phyloP scores from a whole-genome alignment of 2,797 vertebrate genomes.

The Mormyrops attenuatus region DNA sequence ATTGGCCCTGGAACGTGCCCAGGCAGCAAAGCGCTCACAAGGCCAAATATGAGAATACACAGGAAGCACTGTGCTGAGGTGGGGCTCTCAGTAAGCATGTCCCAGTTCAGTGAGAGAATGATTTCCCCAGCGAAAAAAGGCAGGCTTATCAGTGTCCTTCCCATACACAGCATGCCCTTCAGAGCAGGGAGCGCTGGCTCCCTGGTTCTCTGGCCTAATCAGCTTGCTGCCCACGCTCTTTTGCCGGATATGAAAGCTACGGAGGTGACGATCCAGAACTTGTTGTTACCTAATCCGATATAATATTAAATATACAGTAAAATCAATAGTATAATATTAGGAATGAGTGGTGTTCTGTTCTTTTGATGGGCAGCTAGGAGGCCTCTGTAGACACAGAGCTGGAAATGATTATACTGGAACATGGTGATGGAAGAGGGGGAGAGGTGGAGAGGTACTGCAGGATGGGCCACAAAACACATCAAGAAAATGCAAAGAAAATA shows the following conservation, averaged over 20 bases:
- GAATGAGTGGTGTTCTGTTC: not conserved
- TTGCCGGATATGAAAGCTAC: not conserved
- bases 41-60: not conserved
- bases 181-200: not conserved
- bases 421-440: not conserved
- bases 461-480: not conserved
- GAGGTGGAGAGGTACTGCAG: not conserved
- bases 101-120: constrained; percentile 1
- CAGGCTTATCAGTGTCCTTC: not conserved
- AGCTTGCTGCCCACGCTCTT: not conserved
- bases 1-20: not conserved
- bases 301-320: not conserved
- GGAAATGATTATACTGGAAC: not conserved
- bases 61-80: not conserved
- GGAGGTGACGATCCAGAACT: not conserved
- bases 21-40: not conserved
- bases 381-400: not conserved
- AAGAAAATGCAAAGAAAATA: not conserved
- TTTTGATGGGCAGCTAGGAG: not conserved
- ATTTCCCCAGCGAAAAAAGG: not conserved
- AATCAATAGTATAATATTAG: not conserved
- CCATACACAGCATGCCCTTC: not conserved
- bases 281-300: not conserved
- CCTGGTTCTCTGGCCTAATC: not conserved
- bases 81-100: not conserved